A percentile compares a stretch with the other conserved stretches of the same genome.
Evolutionary conservation across 2,797 vertebrate genomes (phyloP).

Genomic region (Brotula barbata): DNA sequence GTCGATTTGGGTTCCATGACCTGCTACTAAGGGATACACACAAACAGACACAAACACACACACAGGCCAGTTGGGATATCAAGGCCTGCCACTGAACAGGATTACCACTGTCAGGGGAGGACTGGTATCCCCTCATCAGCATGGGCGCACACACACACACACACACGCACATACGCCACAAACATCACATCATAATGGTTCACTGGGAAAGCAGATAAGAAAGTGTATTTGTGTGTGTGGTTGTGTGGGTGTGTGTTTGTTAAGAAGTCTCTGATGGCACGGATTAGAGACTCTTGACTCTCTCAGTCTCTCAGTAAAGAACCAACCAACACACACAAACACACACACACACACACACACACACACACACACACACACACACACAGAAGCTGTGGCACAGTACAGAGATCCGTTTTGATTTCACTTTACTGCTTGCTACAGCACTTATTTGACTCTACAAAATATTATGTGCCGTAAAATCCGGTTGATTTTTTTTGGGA

Average conservation of each 20-base stretch:
- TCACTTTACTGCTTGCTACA: slow-evolving; percentile 38
- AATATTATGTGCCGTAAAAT: slow-evolving; percentile 18
- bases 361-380: slow-evolving; percentile 1
- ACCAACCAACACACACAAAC: slow-evolving; percentile 33
- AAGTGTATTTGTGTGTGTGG: slow-evolving; percentile 6
- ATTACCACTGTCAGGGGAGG: slow-evolving; percentile 74
- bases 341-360: slow-evolving; percentile 9
- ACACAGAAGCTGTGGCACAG: slow-evolving; percentile 1
- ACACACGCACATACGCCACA: slow-evolving; percentile 20
- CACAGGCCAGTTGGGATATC: slow-evolving; percentile 64
- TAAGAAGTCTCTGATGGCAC: slow-evolving; percentile 69
- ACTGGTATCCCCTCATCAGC: slow-evolving; percentile 73
- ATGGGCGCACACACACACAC: slow-evolving; percentile 18
- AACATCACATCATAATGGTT: slow-evolving; percentile 53
- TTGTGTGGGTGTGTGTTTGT: slow-evolving; percentile 32
- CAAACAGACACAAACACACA: slow-evolving; percentile 44
- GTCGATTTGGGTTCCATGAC: slow-evolving; percentile 60
- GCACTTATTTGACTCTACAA: slow-evolving; percentile 30
- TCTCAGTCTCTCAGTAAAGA: slow-evolving; percentile 62
- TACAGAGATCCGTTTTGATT: slow-evolving; percentile 45
- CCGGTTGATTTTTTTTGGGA: slow-evolving; percentile 16
- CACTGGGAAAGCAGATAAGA: slow-evolving; percentile 66
- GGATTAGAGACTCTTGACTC: slow-evolving; percentile 76
- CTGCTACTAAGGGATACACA: slow-evolving; percentile 58
- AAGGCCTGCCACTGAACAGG: slow-evolving; percentile 71